phyloP scores from a whole-genome alignment of 1,140 invertebrate genomes.

The Leptoteleia sp. region DNA sequence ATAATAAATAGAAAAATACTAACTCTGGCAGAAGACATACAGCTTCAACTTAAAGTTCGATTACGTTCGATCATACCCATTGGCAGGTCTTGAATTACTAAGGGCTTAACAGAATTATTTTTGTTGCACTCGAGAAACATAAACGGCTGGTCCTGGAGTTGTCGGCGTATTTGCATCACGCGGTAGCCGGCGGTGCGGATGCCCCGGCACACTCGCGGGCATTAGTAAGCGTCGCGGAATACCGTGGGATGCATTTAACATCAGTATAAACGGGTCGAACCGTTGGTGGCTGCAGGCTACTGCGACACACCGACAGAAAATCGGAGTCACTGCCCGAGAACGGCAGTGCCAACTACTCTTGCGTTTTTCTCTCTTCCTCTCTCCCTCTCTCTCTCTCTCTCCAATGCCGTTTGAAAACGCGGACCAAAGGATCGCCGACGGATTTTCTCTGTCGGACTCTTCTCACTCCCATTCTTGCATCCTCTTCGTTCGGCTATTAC shows the following conservation, averaged over 20 bases:
- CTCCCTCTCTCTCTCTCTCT: conserved; percentile 21
- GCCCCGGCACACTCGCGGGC: conserved; percentile 68
- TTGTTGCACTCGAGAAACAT: neutral
- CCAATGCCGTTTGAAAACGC: conserved; percentile 13
- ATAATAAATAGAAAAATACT: too few species aligned
- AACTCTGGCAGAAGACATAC: too few species aligned
- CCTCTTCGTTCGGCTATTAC: conserved; percentile 43
- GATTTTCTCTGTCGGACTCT: conserved; percentile 35
- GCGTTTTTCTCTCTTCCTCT: conserved; percentile 18
- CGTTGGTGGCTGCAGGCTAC: conserved; percentile 63
- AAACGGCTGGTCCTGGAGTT: conserved; percentile 65
- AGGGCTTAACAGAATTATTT: too few species aligned
- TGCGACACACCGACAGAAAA: conserved; percentile 65
- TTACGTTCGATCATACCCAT: too few species aligned
- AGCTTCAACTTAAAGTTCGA: too few species aligned
- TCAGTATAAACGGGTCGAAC: conserved; percentile 75
- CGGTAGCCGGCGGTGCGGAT: conserved; percentile 68
- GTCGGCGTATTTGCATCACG: conserved; percentile 72
- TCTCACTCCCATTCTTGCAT: neutral
- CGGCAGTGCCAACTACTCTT: conserved; percentile 35
- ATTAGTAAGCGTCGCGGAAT: conserved; percentile 79
- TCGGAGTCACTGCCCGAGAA: conserved; percentile 64
- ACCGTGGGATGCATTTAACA: conserved; percentile 79
- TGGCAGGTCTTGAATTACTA: too few species aligned
- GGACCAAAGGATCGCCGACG: conserved; percentile 20